Evolutionary conservation across 2,888 invertebrate genomes (phyloP).

Genomic region (Erebia ligea): DNA sequence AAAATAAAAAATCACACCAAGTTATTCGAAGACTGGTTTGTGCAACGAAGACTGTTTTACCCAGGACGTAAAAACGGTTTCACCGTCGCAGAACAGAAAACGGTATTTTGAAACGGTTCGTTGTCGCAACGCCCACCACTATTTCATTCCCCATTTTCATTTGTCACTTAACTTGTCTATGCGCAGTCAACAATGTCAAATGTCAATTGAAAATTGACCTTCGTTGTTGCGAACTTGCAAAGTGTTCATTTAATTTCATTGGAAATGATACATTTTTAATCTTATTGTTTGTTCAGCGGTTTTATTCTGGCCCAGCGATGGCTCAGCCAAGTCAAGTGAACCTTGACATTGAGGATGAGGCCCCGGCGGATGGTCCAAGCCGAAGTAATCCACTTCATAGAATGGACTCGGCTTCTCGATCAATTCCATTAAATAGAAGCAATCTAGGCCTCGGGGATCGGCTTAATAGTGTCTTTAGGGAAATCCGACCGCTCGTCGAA

Average conservation of each 20-base stretch:
- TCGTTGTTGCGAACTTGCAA: slow-evolving; percentile 18
- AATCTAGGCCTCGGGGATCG: slow-evolving; percentile 74
- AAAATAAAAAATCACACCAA: no score
- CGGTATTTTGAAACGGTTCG: no score
- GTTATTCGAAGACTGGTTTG: no score
- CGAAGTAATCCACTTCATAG: slow-evolving; percentile 62
- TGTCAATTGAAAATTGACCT: slow-evolving; percentile 46
- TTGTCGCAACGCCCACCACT: no score
- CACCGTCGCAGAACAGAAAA: no score
- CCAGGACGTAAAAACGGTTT: no score
- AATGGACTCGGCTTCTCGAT: slow-evolving; percentile 65
- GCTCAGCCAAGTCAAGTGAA: slow-evolving; percentile 73
- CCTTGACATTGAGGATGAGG: slow-evolving; percentile 71
- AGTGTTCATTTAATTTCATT: slow-evolving; percentile 43
- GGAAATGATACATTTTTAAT: slow-evolving; percentile 47
- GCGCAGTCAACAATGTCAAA: no score
- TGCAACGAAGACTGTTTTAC: no score
- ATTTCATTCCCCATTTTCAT: no score
- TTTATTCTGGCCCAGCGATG: slow-evolving; percentile 52
- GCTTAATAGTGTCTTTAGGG: slow-evolving; percentile 80
- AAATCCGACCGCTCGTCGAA: slow-evolving; percentile 86
- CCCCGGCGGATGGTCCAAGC: slow-evolving; percentile 57
- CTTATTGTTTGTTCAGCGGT: slow-evolving; percentile 33
- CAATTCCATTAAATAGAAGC: slow-evolving; percentile 58
- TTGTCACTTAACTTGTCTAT: no score